phyloP scores from a whole-genome alignment of 2,113 vertebrate species.

The Chaetodon auriga region DNA sequence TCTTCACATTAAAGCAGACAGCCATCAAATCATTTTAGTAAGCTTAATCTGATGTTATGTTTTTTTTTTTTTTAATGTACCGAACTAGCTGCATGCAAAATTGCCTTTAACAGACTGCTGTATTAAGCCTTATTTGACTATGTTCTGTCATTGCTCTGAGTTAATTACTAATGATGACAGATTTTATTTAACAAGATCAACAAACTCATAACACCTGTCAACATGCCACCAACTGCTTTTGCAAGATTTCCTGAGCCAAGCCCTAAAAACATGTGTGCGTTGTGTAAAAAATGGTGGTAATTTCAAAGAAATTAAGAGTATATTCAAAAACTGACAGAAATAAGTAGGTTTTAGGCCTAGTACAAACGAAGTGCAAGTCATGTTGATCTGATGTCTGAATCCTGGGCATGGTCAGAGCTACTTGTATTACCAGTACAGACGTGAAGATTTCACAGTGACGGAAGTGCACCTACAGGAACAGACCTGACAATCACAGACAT shows the following conservation, averaged over 20 bases:
- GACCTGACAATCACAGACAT: neutral
- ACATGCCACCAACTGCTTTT: neutral
- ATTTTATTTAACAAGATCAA: neutral
- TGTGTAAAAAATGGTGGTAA: neutral
- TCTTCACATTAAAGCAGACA: neutral
- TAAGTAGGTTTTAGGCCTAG: neutral
- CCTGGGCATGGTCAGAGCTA: neutral
- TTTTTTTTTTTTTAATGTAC: neutral
- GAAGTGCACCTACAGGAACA: neutral
- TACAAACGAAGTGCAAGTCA: neutral
- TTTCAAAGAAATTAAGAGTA: neutral
- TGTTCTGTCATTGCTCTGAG: neutral
- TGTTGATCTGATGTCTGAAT: neutral
- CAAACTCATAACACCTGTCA: too few relatives aligned
- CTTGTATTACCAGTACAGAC: constrained; percentile 3
- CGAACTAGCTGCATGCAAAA: neutral
- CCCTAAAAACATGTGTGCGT: neutral
- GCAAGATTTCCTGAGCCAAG: neutral
- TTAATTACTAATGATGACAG: neutral
- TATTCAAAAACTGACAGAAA: neutral
- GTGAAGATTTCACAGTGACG: neutral
- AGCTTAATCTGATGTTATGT: neutral
- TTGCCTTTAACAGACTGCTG: neutral
- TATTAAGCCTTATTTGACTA: too few relatives aligned
- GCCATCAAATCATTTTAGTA: neutral